Conservation (phyloP, 23 tunicate species). For the Halocynthia roretzi region DNA sequence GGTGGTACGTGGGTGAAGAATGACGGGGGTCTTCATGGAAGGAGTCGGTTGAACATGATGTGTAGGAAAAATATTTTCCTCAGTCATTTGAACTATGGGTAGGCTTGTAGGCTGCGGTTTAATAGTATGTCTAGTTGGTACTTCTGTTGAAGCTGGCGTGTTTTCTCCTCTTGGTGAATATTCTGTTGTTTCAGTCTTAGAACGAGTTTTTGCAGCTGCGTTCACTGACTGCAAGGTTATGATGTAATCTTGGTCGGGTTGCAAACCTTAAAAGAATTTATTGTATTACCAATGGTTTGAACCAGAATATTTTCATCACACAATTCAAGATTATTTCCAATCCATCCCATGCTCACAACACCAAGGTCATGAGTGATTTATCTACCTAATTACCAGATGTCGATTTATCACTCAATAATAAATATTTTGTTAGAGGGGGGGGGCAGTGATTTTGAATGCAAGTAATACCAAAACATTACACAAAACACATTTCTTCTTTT, state of each 20-base stretch:
- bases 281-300: not conserved
- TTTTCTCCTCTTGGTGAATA: not conserved
- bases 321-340: not conserved
- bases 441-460: too few species aligned
- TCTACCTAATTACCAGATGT: too few species aligned
- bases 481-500: too few species aligned
- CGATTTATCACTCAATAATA: too few species aligned
- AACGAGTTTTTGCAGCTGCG: not conserved
- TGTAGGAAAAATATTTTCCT: too few species aligned
- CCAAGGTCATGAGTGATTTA: not conserved
- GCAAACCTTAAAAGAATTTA: not conserved
- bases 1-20: too few species aligned
- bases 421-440: too few species aligned
- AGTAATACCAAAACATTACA: too few species aligned
- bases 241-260: conserved; percentile 9
- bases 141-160: not conserved
- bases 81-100: not conserved
- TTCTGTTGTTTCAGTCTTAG: not conserved
- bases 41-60: too few species aligned
- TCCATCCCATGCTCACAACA: not conserved
- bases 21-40: too few species aligned
- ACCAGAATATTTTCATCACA: not conserved
- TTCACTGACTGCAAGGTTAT: not conserved
- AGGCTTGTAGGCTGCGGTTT: not conserved
- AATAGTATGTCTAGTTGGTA: not conserved